A percentile compares a stretch with the other conserved stretches of the same genome.
Conservation (phyloP, 64 coral and sea anemone species). For the Pocillopora verrucosa region DNA sequence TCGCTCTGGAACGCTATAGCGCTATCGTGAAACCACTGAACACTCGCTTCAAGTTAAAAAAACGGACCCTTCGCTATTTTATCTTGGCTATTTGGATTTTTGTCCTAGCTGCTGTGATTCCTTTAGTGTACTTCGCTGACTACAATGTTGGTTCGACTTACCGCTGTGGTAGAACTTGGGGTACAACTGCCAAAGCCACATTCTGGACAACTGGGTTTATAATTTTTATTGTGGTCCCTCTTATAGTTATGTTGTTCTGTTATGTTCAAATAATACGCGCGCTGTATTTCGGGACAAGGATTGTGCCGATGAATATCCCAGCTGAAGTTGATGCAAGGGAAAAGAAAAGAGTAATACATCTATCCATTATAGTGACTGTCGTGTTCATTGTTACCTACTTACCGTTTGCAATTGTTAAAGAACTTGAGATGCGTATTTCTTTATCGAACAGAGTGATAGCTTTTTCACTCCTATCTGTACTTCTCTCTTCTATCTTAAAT, state of each 20-base stretch:
- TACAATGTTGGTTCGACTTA: background rate
- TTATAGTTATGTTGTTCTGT: constrained; percentile 17
- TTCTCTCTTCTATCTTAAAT: constrained; percentile 24
- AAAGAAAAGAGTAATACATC: constrained; percentile 35
- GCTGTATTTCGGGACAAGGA: constrained; percentile 28
- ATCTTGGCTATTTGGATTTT: background rate
- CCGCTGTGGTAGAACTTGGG: constrained; percentile 1
- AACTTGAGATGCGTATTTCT: background rate
- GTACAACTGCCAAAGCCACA: background rate
- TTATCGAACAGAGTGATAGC: background rate
- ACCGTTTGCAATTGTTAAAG: constrained; percentile 26
- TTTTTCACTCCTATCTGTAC: background rate
- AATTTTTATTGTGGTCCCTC: background rate
- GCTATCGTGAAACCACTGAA: constrained; percentile 25
- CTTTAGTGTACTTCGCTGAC: constrained; percentile 17
- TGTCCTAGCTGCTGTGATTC: background rate
- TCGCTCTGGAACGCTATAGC: constrained; percentile 24
- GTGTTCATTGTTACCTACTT: background rate
- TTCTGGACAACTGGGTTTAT: constrained; percentile 2
- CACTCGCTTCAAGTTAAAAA: constrained; percentile 3
- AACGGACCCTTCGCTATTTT: background rate
- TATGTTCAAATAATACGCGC: constrained; percentile 40
- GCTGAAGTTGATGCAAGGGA: background rate
- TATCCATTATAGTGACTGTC: constrained; percentile 18
- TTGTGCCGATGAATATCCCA: constrained; percentile 31